These are phyloP conservation scores for Andricus curvator DNA, from an alignment of 2,888 invertebrate species.

Conservation along the genomic window DNA sequence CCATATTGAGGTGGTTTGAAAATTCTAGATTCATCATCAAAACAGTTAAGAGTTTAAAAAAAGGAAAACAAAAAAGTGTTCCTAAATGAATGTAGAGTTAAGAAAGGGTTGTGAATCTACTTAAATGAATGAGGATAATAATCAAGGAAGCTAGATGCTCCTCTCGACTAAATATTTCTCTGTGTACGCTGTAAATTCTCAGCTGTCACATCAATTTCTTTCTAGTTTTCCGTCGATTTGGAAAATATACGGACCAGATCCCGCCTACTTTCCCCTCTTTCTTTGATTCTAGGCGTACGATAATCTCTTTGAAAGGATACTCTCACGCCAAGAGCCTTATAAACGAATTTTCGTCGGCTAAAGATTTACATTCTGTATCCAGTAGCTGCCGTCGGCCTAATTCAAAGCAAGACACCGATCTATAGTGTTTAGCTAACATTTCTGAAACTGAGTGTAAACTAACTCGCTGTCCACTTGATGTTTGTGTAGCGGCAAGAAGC, in stretches of 20 bases:
- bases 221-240: conserved; percentile 3
- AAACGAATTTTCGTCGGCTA: conserved; percentile 20
- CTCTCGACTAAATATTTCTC: background rate
- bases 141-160: background rate
- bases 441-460: conserved; percentile 75
- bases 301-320: background rate
- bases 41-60: no score
- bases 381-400: conserved; percentile 61
- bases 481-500: conserved; percentile 67
- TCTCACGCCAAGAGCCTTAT: conserved; percentile 17
- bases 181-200: conserved; percentile 8
- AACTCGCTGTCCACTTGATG: conserved; percentile 72
- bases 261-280: no score
- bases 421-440: conserved; percentile 74
- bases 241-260: no score
- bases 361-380: conserved; percentile 44
- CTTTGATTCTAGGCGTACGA: no score
- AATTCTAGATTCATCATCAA: no score
- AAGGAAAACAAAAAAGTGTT: no score
- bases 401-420: conserved; percentile 66
- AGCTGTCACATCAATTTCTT: background rate
- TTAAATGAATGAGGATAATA: background rate
- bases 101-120: background rate
- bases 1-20: no score
- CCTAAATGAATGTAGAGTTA: no score